Base-by-base conservation (phyloP, 2,113 vertebrate genomes). In the Platycercus adscitus region DNA sequence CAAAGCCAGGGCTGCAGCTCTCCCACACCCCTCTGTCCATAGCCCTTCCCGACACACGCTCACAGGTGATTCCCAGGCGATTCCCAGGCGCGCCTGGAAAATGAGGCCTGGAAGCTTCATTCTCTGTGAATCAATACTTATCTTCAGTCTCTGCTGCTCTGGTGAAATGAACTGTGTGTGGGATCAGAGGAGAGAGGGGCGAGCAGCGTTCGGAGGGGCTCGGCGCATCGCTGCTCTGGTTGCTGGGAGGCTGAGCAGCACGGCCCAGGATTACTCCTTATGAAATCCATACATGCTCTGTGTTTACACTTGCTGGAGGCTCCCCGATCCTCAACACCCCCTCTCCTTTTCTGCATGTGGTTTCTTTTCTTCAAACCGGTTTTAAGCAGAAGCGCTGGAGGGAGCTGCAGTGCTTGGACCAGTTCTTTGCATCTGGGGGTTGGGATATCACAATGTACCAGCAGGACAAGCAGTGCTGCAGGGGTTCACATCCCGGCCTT, bases 371-470 rank as follows among this genome's bases (percentile, higher is more conserved):
- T 77, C 16, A 37, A 64, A 23, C 61, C 44, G 56, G 3, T 26
- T 72, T 39, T 58, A 58, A 35, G 56, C 11, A 39, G n/a, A 28
- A 78, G 84, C 19, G 0, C 23, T 13, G 1, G 79, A 76, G 76
- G 75, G 81, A 58, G 33, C 56, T 58, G 56, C 56, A 24, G 56
- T 37, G 60, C 60, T 53, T 1, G 17, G 60, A 7, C 21, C 5
- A 1, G 0, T 23, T 6, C 58, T 7, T 15, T 11, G 1, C 6
- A 0, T 9, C 5, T 13, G 28, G 8, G 66, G 66, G 2, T 13
- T 1, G 4, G 50, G 39, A 7, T 13, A 14, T 14, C 7, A 1
- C 4, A 5, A 29, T 2, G 11, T 13, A 7, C 26, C 3, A 2
- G 58, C 56, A 4, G 11, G 4, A 29, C 11, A 8, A 31, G 47